phyloP scores from a whole-genome alignment of 1,140 invertebrate species.

The Drepana arcuata region DNA sequence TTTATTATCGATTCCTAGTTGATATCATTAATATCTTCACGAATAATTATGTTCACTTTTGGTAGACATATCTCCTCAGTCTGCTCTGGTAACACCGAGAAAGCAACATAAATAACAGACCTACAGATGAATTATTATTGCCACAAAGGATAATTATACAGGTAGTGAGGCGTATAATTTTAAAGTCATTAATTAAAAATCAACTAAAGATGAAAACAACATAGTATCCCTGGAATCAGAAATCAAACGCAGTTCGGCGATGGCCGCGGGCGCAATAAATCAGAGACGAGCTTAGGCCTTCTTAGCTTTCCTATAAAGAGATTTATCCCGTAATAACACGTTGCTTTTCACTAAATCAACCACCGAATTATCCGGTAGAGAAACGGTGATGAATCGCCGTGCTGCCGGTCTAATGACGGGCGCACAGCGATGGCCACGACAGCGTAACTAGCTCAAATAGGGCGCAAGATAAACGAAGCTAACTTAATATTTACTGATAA shows the following conservation, averaged over 20 bases:
- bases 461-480: no score
- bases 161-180: conserved; percentile 56
- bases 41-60: conserved; percentile 6
- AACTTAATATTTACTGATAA: no score
- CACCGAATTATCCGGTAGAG: conserved; percentile 70
- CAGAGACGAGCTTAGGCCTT: conserved; percentile 61
- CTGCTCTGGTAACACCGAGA: no score
- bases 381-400: conserved; percentile 59
- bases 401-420: conserved; percentile 56
- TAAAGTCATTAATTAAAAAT: conserved; percentile 63
- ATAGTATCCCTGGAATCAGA: conserved; percentile 50
- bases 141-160: conserved; percentile 48
- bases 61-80: no score
- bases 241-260: conserved; percentile 57
- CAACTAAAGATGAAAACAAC: conserved; percentile 64
- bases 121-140: conserved; percentile 55
- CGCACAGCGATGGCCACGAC: no score
- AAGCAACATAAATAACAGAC: no score
- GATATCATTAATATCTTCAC: conserved; percentile 11
- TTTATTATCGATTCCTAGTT: no score
- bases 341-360: conserved; percentile 70
- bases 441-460: no score
- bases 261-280: conserved; percentile 56
- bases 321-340: conserved; percentile 70
- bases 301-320: conserved; percentile 71